Base-by-base conservation (phyloP, 2,888 invertebrate genomes). In the Quadroppia sp. region DNA sequence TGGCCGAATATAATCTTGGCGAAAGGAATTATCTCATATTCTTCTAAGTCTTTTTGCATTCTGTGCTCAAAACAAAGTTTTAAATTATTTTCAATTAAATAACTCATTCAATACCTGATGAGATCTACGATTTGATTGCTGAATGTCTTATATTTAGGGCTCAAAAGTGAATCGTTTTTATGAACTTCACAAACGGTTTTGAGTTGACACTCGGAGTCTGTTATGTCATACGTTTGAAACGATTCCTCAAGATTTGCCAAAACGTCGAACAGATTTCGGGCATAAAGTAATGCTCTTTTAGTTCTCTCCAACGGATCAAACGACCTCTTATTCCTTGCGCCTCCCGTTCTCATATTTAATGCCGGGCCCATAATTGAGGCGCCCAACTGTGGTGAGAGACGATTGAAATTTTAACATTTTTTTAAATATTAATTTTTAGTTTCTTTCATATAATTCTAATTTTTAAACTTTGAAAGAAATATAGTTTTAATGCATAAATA, bases 181-280 rank as follows among this genome's bases (percentile, higher is more conserved):
- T 71, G 71, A 13, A 71, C 71, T 48, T 71, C 53, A 50, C 71
- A 71, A 53, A 71, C 40, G n/a, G 71, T 48, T 40, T 71, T 71
- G n/a, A 71, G 32, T 25, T 71, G 71, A 48, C 71, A 71, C 23
- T 50, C 56, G 2, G 50, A 50, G 4, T 71, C 71, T 2, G 9
- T 56, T 1, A 71, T 71, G 1, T 50, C 36, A 25, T 71, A 71
- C 32, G 32, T 71, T 1, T 50, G 20, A 15, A 71, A 71, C 1
- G 32, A 11, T 17, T 71, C 71, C 56, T 71, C 71, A 1, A 71
- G 53, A 36, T 71, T 71, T 1, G 71, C 71, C 53, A 71, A 56
- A 15, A 71, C 36, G 32, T 71, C 71, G n/a, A 53, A 71, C 25
- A 71, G 53, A n/a, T 71, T 71, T 42, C 40, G n/a, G 6, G 56